A percentile compares a stretch with the other conserved stretches of the same genome.
Evolutionary conservation across 2,888 invertebrate genomes (phyloP).

Genomic region (Argyra leucocephala): DNA sequence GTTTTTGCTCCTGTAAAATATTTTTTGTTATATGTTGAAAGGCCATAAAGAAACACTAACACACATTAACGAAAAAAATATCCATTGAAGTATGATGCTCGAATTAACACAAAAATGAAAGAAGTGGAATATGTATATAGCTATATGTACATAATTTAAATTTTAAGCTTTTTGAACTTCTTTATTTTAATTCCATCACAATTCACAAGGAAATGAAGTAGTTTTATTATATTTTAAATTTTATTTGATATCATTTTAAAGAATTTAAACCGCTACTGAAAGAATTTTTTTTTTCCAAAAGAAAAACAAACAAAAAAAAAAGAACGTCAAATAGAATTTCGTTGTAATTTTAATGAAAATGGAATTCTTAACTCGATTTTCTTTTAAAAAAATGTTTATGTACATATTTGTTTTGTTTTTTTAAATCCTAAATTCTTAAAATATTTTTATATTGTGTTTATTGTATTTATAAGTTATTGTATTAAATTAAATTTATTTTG

Average conservation of each 20-base stretch:
- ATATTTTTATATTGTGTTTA: not conserved
- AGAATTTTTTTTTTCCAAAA: constrained; percentile 6
- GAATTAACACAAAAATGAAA: too few species aligned
- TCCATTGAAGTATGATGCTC: too few species aligned
- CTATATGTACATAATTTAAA: too few species aligned
- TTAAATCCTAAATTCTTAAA: not conserved
- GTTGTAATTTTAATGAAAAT: constrained; percentile 4
- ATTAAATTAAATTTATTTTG: too few species aligned
- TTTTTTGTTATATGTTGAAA: too few species aligned
- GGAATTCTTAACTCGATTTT: not conserved
- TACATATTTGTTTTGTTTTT: not conserved
- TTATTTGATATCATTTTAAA: not conserved
- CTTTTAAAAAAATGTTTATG: not conserved
- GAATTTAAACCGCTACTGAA: constrained; percentile 3
- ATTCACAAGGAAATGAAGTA: constrained; percentile 3
- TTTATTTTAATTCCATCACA: not conserved
- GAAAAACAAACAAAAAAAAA: too few species aligned
- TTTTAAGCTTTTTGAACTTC: not conserved
- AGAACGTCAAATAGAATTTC: not conserved
- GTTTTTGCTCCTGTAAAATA: too few species aligned
- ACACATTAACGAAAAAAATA: too few species aligned
- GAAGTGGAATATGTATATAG: too few species aligned
- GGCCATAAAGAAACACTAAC: too few species aligned
- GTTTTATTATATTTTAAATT: not conserved
- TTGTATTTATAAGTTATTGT: too few species aligned